These are phyloP conservation scores for Scaptodrosophila latifasciaeformis DNA, from an alignment of 2,888 invertebrate species.

Conservation along the genomic window DNA sequence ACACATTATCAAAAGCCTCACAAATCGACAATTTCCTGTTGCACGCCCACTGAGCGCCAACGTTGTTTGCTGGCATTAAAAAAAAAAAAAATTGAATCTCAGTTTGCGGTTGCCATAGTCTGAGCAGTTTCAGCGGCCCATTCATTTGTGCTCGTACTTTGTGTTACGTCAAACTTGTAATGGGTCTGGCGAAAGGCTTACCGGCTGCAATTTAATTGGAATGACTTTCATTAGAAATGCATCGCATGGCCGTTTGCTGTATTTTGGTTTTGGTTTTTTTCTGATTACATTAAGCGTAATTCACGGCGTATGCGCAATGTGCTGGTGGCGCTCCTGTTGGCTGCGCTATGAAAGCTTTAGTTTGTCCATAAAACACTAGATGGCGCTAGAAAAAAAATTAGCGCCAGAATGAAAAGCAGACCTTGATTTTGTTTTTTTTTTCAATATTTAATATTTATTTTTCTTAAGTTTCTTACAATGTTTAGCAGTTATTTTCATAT, in stretches of 20 bases:
- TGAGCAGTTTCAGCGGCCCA: not conserved
- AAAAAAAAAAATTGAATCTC: constrained; percentile 24
- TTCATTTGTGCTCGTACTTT: not conserved
- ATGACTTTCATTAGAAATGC: constrained; percentile 17
- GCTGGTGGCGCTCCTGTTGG: not conserved
- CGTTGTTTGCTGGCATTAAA: not conserved
- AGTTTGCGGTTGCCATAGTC: constrained; percentile 34
- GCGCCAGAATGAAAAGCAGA: not conserved
- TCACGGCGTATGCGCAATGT: constrained; percentile 25
- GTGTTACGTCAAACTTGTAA: constrained; percentile 25
- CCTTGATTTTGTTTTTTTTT: constrained; percentile 1
- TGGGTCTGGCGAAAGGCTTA: constrained; percentile 8
- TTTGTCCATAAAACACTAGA: constrained; percentile 8
- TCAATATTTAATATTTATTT: constrained; percentile 57
- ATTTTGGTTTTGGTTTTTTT: not conserved
- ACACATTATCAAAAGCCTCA: no score
- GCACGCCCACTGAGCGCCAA: constrained; percentile 57
- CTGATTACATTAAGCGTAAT: not conserved
- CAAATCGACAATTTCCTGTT: constrained; percentile 70
- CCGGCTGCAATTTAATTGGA: constrained; percentile 16
- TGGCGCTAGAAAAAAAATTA: constrained; percentile 9
- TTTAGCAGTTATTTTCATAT: constrained; percentile 45
- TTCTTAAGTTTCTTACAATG: constrained; percentile 48
- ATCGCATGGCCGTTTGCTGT: not conserved
- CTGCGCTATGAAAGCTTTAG: no score